Conservation (phyloP, 1,140 invertebrate species). For the Nylanderia fulva region DNA sequence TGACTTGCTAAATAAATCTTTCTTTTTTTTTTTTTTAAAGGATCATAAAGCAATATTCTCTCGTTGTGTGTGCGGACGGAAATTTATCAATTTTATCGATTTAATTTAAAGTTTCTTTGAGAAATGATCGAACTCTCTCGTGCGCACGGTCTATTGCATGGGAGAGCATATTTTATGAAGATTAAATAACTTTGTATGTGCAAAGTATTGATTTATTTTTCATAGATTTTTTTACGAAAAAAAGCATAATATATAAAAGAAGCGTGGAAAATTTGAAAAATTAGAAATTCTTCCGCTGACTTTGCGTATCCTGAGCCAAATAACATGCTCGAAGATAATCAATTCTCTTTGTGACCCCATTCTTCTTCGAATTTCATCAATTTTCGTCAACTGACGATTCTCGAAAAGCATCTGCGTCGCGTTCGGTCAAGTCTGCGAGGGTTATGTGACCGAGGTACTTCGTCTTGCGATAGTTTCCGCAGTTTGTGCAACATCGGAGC, state of each 20-base stretch:
- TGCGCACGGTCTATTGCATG: slow-evolving; percentile 1
- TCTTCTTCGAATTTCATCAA: slow-evolving; percentile 52
- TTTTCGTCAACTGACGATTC: slow-evolving; percentile 56
- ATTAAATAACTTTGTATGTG: slow-evolving; percentile 42
- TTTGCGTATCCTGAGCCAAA: slow-evolving; percentile 24
- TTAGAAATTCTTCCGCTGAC: slow-evolving; percentile 20
- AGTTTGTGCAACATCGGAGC: slow-evolving; percentile 51
- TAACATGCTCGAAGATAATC: slow-evolving; percentile 35
- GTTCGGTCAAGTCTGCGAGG: slow-evolving; percentile 41
- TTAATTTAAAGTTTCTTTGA: slow-evolving; percentile 65
- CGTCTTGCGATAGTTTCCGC: slow-evolving; percentile 66
- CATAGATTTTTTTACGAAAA: not conserved
- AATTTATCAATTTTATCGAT: slow-evolving; percentile 55
- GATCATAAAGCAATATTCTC: not conserved
- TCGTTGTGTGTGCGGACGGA: slow-evolving; percentile 22
- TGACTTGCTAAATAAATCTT: not conserved
- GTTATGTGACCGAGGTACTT: slow-evolving; percentile 37
- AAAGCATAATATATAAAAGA: slow-evolving; percentile 14
- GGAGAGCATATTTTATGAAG: slow-evolving; percentile 32
- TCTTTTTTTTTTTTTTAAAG: not conserved
- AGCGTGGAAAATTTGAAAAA: not conserved
- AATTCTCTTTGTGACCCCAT: slow-evolving; percentile 36
- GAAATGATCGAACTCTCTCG: slow-evolving; percentile 41
- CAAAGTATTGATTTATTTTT: slow-evolving; percentile 60
- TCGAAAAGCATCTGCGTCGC: slow-evolving; percentile 37